Conservation (phyloP, 2,113 vertebrate species). For the Pagrus major region DNA sequence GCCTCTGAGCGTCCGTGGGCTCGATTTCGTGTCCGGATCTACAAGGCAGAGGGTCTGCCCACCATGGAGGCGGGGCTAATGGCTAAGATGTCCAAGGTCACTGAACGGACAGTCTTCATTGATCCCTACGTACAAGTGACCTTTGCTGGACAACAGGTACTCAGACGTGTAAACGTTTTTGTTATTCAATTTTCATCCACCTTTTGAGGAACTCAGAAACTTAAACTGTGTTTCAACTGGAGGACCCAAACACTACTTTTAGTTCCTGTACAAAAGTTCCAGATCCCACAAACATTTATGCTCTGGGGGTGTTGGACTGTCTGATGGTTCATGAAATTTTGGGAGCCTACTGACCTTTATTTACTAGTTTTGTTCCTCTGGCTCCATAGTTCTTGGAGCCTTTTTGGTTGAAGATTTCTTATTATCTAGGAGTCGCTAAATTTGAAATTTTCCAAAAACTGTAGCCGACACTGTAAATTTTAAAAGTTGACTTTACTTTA, state of each 20-base stretch:
- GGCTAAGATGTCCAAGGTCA: slow-evolving; percentile 90
- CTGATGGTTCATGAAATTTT: not conserved
- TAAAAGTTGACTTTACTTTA: no score
- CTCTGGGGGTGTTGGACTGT: not conserved
- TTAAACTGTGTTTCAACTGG: not conserved
- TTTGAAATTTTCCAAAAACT: not conserved
- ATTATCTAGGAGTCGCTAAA: not conserved
- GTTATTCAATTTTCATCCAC: not conserved
- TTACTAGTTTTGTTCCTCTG: not conserved
- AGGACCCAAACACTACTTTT: not conserved
- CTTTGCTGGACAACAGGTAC: slow-evolving; percentile 93
- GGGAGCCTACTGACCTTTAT: not conserved
- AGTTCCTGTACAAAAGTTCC: not conserved
- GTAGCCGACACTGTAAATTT: no score
- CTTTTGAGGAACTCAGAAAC: not conserved
- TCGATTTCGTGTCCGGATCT: slow-evolving; percentile 88
- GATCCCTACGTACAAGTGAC: slow-evolving; percentile 91
- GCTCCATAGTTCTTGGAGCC: not conserved
- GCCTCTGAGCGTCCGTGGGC: slow-evolving; percentile 92
- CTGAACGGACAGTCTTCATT: slow-evolving; percentile 90
- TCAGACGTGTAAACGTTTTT: not conserved
- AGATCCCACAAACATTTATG: not conserved
- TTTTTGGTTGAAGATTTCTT: not conserved
- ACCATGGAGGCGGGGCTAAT: slow-evolving; percentile 91
- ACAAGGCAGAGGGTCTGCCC: slow-evolving; percentile 90